Evolutionary conservation across 1,140 invertebrate species (phyloP), one percentile per base, ranked within the genome.

Genomic region (Drosophila neocordata): DNA sequence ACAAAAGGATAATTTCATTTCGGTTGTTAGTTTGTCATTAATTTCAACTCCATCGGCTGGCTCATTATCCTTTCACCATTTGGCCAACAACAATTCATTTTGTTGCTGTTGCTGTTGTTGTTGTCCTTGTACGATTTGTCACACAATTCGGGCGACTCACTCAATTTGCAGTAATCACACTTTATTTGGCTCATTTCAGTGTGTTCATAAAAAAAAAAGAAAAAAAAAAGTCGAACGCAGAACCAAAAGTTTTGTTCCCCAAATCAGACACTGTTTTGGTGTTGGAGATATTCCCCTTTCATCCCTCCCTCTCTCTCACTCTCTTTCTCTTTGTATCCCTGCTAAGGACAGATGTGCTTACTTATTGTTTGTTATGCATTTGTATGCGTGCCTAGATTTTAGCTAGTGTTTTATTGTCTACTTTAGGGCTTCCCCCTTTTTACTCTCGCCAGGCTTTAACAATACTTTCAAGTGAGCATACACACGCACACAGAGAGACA

Each of bases 381-480:
- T 67, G 78, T 75, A 60, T 73, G 78, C 78, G 78, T 82, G 83
- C 83, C 71, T 82, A 82, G 82, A 85, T 87, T 87, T 85, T 34
- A 71, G 78, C 71, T 88, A 83, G 82, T 88, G 72, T 88, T 87
- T 88, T 87, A 87, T 88, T 87, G 82, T 83, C 82, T 87, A 87
- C 83, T 87, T 88, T 88, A 55, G 67, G 68, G 38, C 62, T 55
- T 41, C 61, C 60, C 71, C 66, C 55, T 66, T 70, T 34, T 34
- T 35, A 15, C 51, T 38, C 56, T 27, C 56, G 6, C 34, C 34
- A 52, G 35, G 69, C 56, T 68, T 82, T 85, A 80, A 85, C 81
- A 85, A 85, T 85, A 87, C 82, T 87, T 82, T 85, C 82, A 78
- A 82, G 78, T 85, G 82, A 79, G 57, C 59, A 58, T 74, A 74